Evolutionary conservation across 2,113 vertebrate species (phyloP), one percentile per base, ranked within the genome.

Genomic region (Riparia riparia): DNA sequence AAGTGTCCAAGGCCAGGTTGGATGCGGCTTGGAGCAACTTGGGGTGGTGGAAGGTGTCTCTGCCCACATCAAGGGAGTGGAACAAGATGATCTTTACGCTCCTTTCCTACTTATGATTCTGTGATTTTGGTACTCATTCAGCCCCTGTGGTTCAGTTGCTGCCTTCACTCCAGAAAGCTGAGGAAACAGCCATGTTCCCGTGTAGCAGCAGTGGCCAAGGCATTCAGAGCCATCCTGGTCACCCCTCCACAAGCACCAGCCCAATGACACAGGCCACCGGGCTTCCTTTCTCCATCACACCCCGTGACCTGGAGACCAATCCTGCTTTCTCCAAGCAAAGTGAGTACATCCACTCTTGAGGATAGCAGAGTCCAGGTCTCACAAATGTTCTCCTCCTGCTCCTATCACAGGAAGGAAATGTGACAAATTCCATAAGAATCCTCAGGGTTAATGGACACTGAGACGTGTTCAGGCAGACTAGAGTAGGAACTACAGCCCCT

Each of bases 21-120:
- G 39, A 53, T 0, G 0, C 10, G 15, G 21, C 18, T 82, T 39
- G 39, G 42, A 64, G 20, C 8, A 34, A 0, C 14, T 14, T 42
- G 57, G 32, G 16, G 3, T 0, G 26, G 39, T 17, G n/a, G 5
- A 21, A 58, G 6, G 1, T 64, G 42, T 50, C 42, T 16, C 41
- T 49, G n/a, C 13, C 29, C 31, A 29, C 4, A 1, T 9, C 32
- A 72, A 21, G 2, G 9, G 11, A 26, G 34, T 18, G 20, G 28
- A 45, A n/a, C 0, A 0, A 47, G 45, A 26, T 21, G 25, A 15
- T 4, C 21, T 37, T 60, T 10, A n/a, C 45, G 13, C 17, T 61
- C 39, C n/a, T 16, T 76, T 53, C n/a, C 25, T 21, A 18, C 20
- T 25, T 16, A 1, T 34, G n/a, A 19, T 41, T 82, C 24, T 7